Evolutionary conservation across 2,888 invertebrate species (phyloP).

Genomic region (Lasioglossum villosulum): DNA sequence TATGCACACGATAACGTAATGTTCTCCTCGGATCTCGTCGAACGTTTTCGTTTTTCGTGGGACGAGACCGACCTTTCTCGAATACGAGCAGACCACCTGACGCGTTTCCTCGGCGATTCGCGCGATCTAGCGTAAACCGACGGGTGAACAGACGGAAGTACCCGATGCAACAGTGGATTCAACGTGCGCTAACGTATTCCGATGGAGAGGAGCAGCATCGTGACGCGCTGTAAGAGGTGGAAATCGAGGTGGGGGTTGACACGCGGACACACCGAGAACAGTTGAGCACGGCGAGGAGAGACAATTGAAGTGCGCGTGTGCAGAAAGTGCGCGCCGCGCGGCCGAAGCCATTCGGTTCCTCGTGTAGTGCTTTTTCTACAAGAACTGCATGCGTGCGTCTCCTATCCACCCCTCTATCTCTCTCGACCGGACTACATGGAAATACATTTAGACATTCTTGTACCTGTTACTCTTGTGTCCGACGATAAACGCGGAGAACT

Average conservation of each 20-base stretch:
- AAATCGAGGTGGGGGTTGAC: constrained; percentile 2
- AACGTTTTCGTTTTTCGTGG: neutral
- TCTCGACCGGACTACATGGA: neutral
- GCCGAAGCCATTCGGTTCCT: neutral
- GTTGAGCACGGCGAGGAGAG: neutral
- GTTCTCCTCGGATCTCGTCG: neutral
- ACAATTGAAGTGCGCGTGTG: constrained; percentile 2
- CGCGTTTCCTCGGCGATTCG: neutral
- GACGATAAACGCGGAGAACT: neutral
- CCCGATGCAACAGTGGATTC: neutral
- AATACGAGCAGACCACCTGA: neutral
- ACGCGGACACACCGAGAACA: neutral
- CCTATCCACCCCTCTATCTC: neutral
- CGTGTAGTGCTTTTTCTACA: neutral
- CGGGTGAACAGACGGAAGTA: neutral
- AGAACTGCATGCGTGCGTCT: neutral
- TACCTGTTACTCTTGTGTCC: neutral
- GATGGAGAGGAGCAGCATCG: constrained; percentile 14
- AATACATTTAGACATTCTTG: neutral
- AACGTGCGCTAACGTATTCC: constrained; percentile 18
- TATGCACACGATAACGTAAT: neutral
- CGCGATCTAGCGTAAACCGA: constrained; percentile 1
- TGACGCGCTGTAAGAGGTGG: constrained; percentile 2
- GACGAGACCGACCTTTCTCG: neutral
- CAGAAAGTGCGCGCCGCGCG: neutral